Evolutionary conservation across 2,113 vertebrate genomes (phyloP).

Genomic region (Gobiocypris rarus): DNA sequence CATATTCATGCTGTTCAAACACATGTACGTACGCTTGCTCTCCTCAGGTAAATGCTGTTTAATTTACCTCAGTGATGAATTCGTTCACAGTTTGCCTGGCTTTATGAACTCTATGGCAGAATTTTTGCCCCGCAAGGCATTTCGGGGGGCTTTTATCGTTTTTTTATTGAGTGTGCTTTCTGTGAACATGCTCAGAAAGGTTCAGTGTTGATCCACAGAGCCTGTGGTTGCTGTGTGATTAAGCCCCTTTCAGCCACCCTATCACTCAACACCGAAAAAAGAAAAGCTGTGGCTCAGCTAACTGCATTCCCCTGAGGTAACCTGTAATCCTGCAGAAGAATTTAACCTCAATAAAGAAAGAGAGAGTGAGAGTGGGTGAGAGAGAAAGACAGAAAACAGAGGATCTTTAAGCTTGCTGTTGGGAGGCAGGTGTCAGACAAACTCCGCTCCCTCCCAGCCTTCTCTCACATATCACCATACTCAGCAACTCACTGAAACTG

Average conservation of each 20-base stretch:
- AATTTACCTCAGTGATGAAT: conserved; percentile 25
- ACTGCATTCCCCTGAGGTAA: conserved; percentile 67
- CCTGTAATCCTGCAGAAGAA: conserved; percentile 71
- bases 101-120: conserved; percentile 15
- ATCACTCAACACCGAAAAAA: conserved; percentile 69
- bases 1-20: conserved; percentile 44
- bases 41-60: not conserved
- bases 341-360: conserved; percentile 66
- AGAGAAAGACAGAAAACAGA: conserved; percentile 20
- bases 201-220: conserved; percentile 74
- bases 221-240: conserved; percentile 77
- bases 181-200: conserved; percentile 66
- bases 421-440: conserved; percentile 53
- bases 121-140: conserved; percentile 13
- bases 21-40: conserved; percentile 8
- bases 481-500: conserved; percentile 55
- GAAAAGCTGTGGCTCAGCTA: conserved; percentile 63
- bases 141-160: conserved; percentile 25
- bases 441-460: conserved; percentile 34
- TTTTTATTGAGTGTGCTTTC: conserved; percentile 37
- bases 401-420: conserved; percentile 52
- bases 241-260: conserved; percentile 73
- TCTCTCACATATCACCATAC: conserved; percentile 33
- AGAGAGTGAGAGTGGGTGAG: conserved; percentile 8
- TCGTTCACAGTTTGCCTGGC: conserved; percentile 15